Evolutionary conservation across 2,113 vertebrate genomes (phyloP).

Genomic region (Corythaeola cristata): DNA sequence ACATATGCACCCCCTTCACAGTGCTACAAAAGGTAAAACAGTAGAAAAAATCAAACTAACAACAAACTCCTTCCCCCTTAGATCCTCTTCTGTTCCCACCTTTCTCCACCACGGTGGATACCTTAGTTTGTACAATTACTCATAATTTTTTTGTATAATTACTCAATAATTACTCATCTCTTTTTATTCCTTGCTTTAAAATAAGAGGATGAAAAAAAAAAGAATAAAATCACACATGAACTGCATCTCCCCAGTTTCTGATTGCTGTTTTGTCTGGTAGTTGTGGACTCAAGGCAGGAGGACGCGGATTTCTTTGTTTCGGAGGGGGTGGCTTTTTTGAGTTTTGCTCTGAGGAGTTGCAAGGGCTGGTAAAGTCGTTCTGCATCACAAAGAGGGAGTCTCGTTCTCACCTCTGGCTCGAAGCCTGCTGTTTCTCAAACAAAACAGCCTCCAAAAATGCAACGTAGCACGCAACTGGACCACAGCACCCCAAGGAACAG

Average conservation of each 20-base stretch:
- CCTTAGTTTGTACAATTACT: background rate
- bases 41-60: background rate
- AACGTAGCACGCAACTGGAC: background rate
- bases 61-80: background rate
- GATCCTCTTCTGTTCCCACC: background rate
- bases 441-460: background rate
- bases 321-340: fast-evolving
- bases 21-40: background rate
- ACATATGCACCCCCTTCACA: background rate
- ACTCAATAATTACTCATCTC: background rate
- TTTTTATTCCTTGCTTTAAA: background rate
- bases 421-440: background rate
- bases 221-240: background rate
- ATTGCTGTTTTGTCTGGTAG: background rate
- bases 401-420: background rate
- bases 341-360: background rate
- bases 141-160: background rate
- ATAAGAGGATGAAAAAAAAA: background rate
- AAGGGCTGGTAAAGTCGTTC: background rate
- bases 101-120: background rate
- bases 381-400: background rate
- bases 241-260: background rate
- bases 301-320: background rate
- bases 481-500: background rate
- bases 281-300: background rate